Evolutionary conservation across 2,888 invertebrate genomes (phyloP).

Genomic region (Eilema caniola): DNA sequence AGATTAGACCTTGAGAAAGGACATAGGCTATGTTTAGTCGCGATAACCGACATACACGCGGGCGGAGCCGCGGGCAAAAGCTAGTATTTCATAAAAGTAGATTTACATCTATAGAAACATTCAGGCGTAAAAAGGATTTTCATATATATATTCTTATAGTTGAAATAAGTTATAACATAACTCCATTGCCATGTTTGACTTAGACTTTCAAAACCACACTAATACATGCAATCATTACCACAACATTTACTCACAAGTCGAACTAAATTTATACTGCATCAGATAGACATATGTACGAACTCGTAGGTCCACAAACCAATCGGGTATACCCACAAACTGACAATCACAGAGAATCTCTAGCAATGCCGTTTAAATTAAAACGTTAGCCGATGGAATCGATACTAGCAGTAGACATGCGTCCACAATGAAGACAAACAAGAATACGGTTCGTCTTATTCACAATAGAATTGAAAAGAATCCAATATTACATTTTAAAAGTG

Average conservation of each 20-base stretch:
- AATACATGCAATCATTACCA: background rate
- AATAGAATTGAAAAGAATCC: background rate
- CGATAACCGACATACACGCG: too few relatives aligned
- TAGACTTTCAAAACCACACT: background rate
- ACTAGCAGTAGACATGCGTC: constrained; percentile 24
- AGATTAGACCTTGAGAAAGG: too few relatives aligned
- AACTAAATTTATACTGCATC: constrained; percentile 34
- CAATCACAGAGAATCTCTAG: constrained; percentile 41
- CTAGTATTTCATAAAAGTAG: too few relatives aligned
- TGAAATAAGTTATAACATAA: background rate
- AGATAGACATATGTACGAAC: constrained; percentile 24
- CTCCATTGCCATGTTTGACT: background rate
- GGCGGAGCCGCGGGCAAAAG: too few relatives aligned
- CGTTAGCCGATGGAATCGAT: constrained; percentile 39
- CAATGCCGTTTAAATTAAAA: constrained; percentile 48
- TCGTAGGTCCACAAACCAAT: constrained; percentile 37
- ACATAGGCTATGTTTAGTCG: too few relatives aligned
- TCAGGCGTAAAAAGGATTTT: too few relatives aligned
- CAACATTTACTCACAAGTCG: constrained; percentile 27
- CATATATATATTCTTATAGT: too few relatives aligned
- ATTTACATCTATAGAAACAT: too few relatives aligned
- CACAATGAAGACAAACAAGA: constrained; percentile 20
- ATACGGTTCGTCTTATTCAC: background rate
- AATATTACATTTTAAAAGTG: too few relatives aligned
- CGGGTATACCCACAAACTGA: constrained; percentile 33